phyloP scores from a whole-genome alignment of 2,797 vertebrate genomes.

The Pseudochromis fuscus region DNA sequence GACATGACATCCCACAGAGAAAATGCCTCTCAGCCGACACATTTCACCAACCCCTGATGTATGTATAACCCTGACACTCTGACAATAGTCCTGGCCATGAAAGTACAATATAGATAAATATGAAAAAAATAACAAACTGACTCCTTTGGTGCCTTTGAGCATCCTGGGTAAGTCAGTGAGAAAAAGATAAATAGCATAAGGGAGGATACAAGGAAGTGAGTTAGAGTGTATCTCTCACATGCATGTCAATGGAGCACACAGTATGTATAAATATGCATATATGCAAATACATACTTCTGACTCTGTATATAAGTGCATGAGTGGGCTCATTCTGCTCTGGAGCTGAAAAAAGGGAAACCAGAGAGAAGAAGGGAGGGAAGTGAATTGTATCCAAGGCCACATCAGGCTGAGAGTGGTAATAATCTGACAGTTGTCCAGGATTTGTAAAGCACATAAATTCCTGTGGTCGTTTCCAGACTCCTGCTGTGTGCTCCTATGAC shows the following conservation, averaged over 20 bases:
- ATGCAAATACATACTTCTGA: constrained; percentile 9
- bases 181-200: constrained; percentile 11
- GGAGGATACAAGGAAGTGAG: constrained; percentile 3
- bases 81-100: background rate
- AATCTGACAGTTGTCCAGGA: constrained; percentile 52
- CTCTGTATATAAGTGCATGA: constrained; percentile 30
- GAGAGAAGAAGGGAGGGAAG: constrained; percentile 12
- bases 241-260: background rate
- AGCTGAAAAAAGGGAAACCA: constrained; percentile 12
- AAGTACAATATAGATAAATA: constrained; percentile 4
- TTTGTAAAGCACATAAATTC: constrained; percentile 54
- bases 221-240: constrained; percentile 16
- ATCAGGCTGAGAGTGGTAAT: constrained; percentile 20
- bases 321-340: background rate
- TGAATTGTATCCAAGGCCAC: constrained; percentile 49
- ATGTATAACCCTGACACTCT: constrained; percentile 29
- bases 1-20: constrained; percentile 75
- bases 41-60: constrained; percentile 63
- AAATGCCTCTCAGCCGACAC: constrained; percentile 67
- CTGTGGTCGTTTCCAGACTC: constrained; percentile 60
- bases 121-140: constrained; percentile 1
- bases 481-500: constrained; percentile 54
- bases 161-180: background rate
- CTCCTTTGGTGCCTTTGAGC: background rate
- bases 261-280: constrained; percentile 1